phyloP scores from a whole-genome alignment of 2,888 invertebrate genomes.

The Physocephala rufipes region DNA sequence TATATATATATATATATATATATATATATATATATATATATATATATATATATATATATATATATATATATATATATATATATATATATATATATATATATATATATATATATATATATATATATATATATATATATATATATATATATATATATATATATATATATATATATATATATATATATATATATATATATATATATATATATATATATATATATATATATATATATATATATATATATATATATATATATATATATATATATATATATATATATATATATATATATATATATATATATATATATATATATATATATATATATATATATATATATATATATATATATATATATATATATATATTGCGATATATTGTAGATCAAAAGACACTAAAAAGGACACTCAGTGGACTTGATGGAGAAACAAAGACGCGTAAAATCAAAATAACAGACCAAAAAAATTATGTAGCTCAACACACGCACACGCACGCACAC shows the following conservation, averaged over 20 bases:
- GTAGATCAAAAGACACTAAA: constrained; percentile 24
- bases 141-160: background rate
- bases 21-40: background rate
- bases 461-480: too few species aligned
- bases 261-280: background rate
- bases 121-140: background rate
- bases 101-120: background rate
- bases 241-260: background rate
- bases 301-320: background rate
- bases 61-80: background rate
- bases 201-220: background rate
- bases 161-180: background rate
- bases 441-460: too few species aligned
- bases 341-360: background rate
- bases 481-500: too few species aligned
- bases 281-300: background rate
- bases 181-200: background rate
- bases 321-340: background rate
- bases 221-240: background rate
- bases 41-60: background rate
- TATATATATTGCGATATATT: constrained; percentile 6
- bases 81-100: background rate
- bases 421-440: background rate
- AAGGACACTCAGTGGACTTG: constrained; percentile 22
- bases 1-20: background rate